Percentiles rank a stretch among this genome's conserved stretches.
These are phyloP conservation scores for Coleophora flavipennella DNA, from an alignment of 2,888 invertebrate species.

Conservation along the genomic window DNA sequence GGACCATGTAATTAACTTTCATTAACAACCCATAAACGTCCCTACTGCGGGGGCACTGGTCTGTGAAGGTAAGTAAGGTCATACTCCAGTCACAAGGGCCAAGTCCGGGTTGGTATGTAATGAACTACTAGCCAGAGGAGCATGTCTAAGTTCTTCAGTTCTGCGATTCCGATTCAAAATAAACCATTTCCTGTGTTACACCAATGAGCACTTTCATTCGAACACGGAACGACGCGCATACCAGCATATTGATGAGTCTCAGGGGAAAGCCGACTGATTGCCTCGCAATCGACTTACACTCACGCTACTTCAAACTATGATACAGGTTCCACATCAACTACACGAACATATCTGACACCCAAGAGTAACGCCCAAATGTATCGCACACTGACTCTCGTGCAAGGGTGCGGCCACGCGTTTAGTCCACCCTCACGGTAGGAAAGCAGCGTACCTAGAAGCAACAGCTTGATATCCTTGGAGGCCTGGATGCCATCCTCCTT, in stretches of 20 bases:
- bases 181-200: slow-evolving; percentile 28
- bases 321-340: no score
- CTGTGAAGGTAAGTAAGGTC: no score
- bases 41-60: no score
- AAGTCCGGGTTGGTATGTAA: no score
- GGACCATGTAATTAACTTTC: no score
- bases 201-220: slow-evolving; percentile 49
- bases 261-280: slow-evolving; percentile 40
- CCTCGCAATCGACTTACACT: background rate
- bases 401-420: slow-evolving; percentile 58
- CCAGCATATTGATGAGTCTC: slow-evolving; percentile 50
- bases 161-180: no score
- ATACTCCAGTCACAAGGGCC: no score
- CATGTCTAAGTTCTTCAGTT: no score
- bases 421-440: slow-evolving; percentile 9
- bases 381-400: slow-evolving; percentile 23
- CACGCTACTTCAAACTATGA: no score
- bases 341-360: no score
- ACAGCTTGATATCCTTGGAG: slow-evolving; percentile 98
- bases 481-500: slow-evolving; percentile 99
- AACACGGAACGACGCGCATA: slow-evolving; percentile 44
- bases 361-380: slow-evolving; percentile 14
- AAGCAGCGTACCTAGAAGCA: slow-evolving; percentile 88
- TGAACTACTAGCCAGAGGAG: no score
- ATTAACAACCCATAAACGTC: no score